Percentiles rank a stretch among this genome's conserved stretches.
Conservation (phyloP, 2,113 vertebrate genomes). For the Anser cygnoides region DNA sequence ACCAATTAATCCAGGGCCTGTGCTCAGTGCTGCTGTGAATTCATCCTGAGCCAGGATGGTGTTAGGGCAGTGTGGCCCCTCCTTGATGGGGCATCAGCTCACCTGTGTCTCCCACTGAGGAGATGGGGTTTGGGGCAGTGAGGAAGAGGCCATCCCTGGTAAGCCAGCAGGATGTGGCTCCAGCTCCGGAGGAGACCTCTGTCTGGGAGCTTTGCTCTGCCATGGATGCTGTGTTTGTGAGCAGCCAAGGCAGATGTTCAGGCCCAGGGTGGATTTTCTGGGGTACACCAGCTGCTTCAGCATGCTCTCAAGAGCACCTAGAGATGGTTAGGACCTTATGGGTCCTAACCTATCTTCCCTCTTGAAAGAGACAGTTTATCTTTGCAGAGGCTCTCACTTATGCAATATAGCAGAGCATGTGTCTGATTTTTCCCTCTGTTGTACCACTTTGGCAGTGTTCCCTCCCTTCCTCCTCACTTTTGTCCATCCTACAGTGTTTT, state of each 20-base stretch:
- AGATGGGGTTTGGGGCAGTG: background rate
- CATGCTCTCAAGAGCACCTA: background rate
- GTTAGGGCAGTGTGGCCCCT: background rate
- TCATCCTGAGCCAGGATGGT: background rate
- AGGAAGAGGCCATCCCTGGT: background rate
- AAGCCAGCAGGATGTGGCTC: background rate
- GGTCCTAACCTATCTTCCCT: background rate
- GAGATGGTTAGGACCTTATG: background rate
- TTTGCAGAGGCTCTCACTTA: background rate
- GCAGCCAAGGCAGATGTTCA: background rate
- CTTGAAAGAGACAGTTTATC: background rate
- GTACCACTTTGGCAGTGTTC: background rate
- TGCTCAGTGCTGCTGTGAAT: background rate
- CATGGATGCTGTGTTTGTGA: background rate
- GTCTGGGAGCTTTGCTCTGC: background rate
- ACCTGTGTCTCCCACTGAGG: background rate
- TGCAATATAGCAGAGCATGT: background rate
- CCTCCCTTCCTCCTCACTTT: background rate
- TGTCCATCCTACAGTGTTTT: background rate
- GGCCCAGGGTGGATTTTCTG: background rate
- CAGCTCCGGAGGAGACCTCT: background rate
- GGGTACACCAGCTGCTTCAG: background rate
- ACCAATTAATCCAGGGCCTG: background rate
- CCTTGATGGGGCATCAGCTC: rapidly evolving
- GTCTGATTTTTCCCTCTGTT: background rate